Evolutionary conservation across 2,888 invertebrate genomes (phyloP).

Genomic region (Hydrotaea cyrtoneurina): DNA sequence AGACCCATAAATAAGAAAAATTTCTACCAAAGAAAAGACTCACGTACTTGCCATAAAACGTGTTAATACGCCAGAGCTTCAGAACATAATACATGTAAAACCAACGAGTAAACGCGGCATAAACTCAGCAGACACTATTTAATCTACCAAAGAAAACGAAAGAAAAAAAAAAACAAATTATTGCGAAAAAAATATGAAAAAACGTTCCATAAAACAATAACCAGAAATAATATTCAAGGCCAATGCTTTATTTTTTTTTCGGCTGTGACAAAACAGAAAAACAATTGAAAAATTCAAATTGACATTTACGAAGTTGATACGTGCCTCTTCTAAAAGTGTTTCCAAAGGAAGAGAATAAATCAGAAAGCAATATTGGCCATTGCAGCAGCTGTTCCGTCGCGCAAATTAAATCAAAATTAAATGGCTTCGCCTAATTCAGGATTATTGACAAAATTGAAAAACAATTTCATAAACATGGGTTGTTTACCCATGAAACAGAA

Average conservation of each 20-base stretch:
- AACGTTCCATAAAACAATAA: not conserved
- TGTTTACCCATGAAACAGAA: slow-evolving; percentile 69
- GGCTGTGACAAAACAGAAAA: not conserved
- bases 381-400: not conserved
- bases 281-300: not conserved
- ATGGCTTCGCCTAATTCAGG: slow-evolving; percentile 71
- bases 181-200: too few species aligned
- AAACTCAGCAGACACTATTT: not conserved
- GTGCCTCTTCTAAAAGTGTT: not conserved
- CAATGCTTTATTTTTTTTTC: not conserved
- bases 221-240: not conserved
- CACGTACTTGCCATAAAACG: not conserved
- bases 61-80: not conserved
- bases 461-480: slow-evolving; percentile 73
- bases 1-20: not conserved
- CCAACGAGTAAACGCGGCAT: not conserved
- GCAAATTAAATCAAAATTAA: slow-evolving; percentile 19
- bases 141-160: not conserved
- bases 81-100: not conserved
- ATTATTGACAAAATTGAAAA: slow-evolving; percentile 70
- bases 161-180: not conserved
- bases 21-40: not conserved
- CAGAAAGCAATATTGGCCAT: not conserved
- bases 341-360: not conserved
- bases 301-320: not conserved